Evolutionary conservation across 2,888 invertebrate species (phyloP).

Genomic region (Tetrapedia diversipes): DNA sequence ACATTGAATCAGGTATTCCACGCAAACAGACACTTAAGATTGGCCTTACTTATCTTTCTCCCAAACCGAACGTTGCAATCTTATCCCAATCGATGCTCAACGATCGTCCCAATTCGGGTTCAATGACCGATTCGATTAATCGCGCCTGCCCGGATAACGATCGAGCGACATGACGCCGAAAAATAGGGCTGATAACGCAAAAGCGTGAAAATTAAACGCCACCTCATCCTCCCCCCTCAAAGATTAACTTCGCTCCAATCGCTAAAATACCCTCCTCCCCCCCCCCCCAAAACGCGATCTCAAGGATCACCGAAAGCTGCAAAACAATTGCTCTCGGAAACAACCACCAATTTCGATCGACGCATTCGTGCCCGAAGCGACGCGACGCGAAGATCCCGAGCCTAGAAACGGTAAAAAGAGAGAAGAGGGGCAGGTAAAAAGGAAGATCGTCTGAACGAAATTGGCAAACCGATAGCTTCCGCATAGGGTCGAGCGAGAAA

Average conservation of each 20-base stretch:
- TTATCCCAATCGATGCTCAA: no score
- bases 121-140: background rate
- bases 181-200: background rate
- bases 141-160: background rate
- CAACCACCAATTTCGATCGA: conserved; percentile 12
- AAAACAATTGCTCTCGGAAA: no score
- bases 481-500: no score
- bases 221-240: no score
- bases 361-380: conserved; percentile 8
- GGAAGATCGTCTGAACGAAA: conserved; percentile 36
- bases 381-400: conserved; percentile 3
- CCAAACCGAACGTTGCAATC: background rate
- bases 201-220: no score
- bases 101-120: background rate
- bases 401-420: conserved; percentile 12
- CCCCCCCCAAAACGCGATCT: no score
- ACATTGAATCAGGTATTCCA: background rate
- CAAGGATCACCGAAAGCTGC: no score
- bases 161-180: background rate
- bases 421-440: no score
- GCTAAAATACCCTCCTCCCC: no score
- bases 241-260: no score
- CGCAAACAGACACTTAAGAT: background rate
- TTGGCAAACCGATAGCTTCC: conserved; percentile 21
- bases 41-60: background rate